Percentiles rank a stretch among this genome's conserved stretches.
phyloP scores from a whole-genome alignment of 1,140 invertebrate genomes.

The Listronotus bonariensis region DNA sequence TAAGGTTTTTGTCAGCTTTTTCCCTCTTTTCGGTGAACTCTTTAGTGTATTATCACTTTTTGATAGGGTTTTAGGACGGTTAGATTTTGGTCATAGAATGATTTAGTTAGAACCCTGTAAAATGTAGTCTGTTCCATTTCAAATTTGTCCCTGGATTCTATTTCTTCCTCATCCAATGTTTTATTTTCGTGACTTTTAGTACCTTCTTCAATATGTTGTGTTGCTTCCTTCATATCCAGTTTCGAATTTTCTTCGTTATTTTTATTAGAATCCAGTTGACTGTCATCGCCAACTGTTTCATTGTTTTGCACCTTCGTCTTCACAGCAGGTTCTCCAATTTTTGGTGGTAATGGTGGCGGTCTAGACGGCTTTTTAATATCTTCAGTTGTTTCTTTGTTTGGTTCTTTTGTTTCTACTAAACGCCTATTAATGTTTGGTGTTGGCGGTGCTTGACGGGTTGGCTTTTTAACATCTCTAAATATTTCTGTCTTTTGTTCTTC shows the following conservation, averaged over 20 bases:
- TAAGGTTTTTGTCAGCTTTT: conserved; percentile 8
- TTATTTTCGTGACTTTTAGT: background rate
- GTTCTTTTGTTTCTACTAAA: too few species aligned
- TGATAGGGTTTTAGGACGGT: background rate
- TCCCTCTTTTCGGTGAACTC: conserved; percentile 20
- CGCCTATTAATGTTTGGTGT: too few species aligned
- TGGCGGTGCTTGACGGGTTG: too few species aligned
- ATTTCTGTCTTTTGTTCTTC: background rate
- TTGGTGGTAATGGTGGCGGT: too few species aligned
- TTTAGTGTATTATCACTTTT: conserved; percentile 10
- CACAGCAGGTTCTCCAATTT: too few species aligned
- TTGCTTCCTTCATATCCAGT: background rate
- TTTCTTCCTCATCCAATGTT: conserved; percentile 7
- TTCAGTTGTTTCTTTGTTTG: too few species aligned
- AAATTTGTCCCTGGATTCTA: conserved; percentile 23
- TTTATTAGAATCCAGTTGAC: background rate
- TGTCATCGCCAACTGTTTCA: background rate
- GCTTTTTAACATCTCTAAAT: too few species aligned
- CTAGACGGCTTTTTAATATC: too few species aligned
- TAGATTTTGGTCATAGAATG: conserved; percentile 17
- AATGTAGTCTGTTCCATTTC: conserved; percentile 24
- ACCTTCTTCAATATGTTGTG: background rate
- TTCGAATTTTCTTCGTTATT: too few species aligned
- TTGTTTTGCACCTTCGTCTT: background rate
- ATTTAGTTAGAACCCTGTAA: conserved; percentile 23